Conservation (phyloP, 2,113 vertebrate species). For the Cardinalis cardinalis region DNA sequence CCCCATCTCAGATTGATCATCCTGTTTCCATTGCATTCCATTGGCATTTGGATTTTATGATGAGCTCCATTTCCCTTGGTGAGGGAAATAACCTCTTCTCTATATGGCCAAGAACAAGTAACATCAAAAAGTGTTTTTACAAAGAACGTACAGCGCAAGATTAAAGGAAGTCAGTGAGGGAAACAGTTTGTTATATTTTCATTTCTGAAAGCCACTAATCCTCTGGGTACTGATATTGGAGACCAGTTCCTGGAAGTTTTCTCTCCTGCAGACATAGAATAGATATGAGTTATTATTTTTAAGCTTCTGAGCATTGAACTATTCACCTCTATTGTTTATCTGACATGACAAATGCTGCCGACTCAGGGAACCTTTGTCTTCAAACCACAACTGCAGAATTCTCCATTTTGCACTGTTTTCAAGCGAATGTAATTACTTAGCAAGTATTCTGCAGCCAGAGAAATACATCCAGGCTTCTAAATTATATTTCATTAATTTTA, state of each 20-base stretch:
- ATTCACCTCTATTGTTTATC: slow-evolving; percentile 64
- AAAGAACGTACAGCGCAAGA: slow-evolving; percentile 20
- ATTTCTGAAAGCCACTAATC: slow-evolving; percentile 66
- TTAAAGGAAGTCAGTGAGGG: slow-evolving; percentile 53
- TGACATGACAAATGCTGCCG: slow-evolving; percentile 62
- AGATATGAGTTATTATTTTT: slow-evolving; percentile 68
- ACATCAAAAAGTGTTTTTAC: slow-evolving; percentile 53
- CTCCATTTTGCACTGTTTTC: slow-evolving; percentile 45
- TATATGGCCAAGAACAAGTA: slow-evolving; percentile 4
- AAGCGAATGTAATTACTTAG: slow-evolving; percentile 24
- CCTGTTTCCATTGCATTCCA: slow-evolving; percentile 12
- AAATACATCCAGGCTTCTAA: slow-evolving; percentile 8
- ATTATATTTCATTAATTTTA: slow-evolving; percentile 52
- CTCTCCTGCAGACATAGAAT: slow-evolving; percentile 61
- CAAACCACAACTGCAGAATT: slow-evolving; percentile 31
- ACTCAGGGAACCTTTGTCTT: slow-evolving; percentile 56
- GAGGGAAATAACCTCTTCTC: slow-evolving; percentile 31
- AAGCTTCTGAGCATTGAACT: slow-evolving; percentile 65
- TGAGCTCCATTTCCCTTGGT: slow-evolving; percentile 17
- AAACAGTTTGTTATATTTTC: slow-evolving; percentile 63
- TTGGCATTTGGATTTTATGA: slow-evolving; percentile 5
- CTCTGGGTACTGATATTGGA: slow-evolving; percentile 61
- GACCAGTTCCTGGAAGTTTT: slow-evolving; percentile 61
- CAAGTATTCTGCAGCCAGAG: neutral
- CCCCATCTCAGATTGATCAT: slow-evolving; percentile 8